Conservation (phyloP, 2,888 invertebrate genomes). For the Polyommatus icarus region DNA sequence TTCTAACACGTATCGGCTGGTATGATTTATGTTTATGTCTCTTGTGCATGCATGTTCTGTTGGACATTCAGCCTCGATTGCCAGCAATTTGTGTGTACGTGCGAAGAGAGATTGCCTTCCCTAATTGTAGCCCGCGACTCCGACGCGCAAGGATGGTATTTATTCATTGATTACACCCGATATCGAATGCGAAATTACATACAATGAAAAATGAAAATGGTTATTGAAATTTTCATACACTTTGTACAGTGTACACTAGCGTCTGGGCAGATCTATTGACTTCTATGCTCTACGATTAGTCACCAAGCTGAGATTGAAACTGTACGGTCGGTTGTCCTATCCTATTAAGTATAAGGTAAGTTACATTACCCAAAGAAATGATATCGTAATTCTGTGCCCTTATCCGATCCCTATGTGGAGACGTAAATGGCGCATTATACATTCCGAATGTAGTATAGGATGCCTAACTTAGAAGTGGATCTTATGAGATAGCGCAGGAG, state of each 20-base stretch:
- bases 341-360: neutral
- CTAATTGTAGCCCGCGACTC: slow-evolving; percentile 56
- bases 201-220: neutral
- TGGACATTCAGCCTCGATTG: slow-evolving; percentile 46
- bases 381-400: slow-evolving; percentile 24
- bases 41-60: slow-evolving; percentile 20
- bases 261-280: neutral
- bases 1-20: slow-evolving; percentile 26
- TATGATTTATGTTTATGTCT: slow-evolving; percentile 29
- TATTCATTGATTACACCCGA: slow-evolving; percentile 32
- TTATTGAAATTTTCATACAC: neutral
- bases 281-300: neutral
- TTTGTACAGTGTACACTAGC: neutral
- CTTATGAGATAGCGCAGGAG: slow-evolving; percentile 19
- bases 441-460: neutral
- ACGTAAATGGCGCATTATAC: slow-evolving; percentile 16
- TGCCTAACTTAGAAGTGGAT: slow-evolving; percentile 17
- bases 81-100: slow-evolving; percentile 75
- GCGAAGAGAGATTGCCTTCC: slow-evolving; percentile 66
- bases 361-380: slow-evolving; percentile 10
- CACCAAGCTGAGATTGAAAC: neutral
- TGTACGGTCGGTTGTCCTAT: neutral
- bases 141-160: slow-evolving; percentile 40
- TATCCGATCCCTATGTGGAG: neutral
- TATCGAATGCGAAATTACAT: slow-evolving; percentile 18